These are phyloP conservation scores for Lophochroa leadbeateri DNA, from an alignment of 2,113 vertebrate genomes.

Conservation along the genomic window DNA sequence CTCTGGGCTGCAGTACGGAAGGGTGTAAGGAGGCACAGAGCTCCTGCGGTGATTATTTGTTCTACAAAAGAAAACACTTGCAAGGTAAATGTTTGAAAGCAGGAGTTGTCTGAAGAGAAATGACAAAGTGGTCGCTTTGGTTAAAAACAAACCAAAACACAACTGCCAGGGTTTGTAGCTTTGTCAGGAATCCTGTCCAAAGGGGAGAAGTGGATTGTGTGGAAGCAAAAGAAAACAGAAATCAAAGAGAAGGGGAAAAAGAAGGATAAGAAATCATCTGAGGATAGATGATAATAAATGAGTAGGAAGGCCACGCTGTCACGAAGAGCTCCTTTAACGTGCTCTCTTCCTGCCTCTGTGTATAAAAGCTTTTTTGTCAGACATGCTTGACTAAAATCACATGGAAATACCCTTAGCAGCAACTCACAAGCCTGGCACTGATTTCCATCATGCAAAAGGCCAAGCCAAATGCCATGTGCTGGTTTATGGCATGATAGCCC, in stretches of 20 bases:
- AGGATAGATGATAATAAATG: neutral
- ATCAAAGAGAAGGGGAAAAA: neutral
- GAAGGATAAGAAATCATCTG: neutral
- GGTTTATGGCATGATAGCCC: neutral
- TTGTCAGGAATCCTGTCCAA: neutral
- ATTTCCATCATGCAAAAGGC: neutral
- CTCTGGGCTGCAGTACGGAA: neutral
- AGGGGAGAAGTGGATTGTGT: neutral
- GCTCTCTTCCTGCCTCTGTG: neutral
- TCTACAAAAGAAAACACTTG: neutral
- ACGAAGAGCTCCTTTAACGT: neutral
- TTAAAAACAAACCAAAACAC: neutral
- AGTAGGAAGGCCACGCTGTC: neutral
- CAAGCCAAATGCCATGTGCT: rapidly evolving
- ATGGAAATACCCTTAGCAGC: neutral
- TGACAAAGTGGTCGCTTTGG: neutral
- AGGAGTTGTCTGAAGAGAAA: neutral
- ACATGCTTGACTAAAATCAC: neutral
- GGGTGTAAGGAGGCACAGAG: neutral
- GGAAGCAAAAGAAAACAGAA: conserved; percentile 1
- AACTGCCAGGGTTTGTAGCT: neutral
- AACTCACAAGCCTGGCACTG: neutral
- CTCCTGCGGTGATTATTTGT: neutral
- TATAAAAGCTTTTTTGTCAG: neutral
- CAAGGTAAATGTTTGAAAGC: conserved; percentile 5